Evolutionary conservation across 2,797 vertebrate genomes (phyloP).

Genomic region (Coccyzus lansbergi): DNA sequence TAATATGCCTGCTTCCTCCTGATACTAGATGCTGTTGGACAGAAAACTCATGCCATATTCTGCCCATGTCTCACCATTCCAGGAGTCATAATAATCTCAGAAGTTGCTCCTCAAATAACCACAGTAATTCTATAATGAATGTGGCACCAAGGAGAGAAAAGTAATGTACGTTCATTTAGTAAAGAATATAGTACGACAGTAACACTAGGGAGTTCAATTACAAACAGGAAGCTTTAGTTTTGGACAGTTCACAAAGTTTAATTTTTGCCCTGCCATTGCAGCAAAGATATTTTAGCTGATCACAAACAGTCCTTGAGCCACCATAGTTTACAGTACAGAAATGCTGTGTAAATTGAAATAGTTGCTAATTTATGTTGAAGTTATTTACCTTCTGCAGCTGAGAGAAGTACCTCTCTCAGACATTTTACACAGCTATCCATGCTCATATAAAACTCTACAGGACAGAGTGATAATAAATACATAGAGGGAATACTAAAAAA

Average conservation of each 20-base stretch:
- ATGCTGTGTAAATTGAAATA: neutral
- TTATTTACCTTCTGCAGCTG: neutral
- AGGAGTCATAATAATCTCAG: neutral
- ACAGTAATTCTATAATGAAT: neutral
- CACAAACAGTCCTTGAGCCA: neutral
- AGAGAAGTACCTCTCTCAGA: neutral
- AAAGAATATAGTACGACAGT: neutral
- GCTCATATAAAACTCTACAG: neutral
- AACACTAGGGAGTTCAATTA: neutral
- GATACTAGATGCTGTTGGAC: neutral
- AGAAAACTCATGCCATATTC: neutral
- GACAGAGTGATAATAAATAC: neutral
- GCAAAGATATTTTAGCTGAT: neutral
- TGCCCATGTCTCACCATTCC: neutral
- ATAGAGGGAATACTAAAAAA: neutral
- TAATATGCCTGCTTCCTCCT: neutral
- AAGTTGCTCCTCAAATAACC: neutral
- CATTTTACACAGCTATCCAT: rapidly evolving
- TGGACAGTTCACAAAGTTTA: neutral
- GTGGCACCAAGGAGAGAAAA: neutral
- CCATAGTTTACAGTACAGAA: neutral
- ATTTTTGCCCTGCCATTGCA: rapidly evolving
- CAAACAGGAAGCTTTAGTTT: neutral
- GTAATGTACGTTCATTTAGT: neutral
- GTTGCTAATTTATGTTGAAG: neutral